Base-by-base conservation (phyloP, 2,113 vertebrate species). In the Brienomyrus longianalis region DNA sequence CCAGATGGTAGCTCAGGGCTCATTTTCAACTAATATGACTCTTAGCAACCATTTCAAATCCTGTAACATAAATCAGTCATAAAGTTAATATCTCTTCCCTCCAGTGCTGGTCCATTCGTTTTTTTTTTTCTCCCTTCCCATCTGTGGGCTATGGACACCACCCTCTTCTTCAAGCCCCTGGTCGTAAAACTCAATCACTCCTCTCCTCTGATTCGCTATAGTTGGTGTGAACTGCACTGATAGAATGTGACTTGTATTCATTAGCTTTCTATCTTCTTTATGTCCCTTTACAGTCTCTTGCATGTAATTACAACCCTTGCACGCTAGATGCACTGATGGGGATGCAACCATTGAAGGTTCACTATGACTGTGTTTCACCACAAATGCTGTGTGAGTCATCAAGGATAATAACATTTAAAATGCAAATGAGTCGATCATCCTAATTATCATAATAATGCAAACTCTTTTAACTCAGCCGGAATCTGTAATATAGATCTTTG, bases 391-490 rank as follows among this genome's bases (percentile, higher is more conserved):
- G 74, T 80, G 74, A 80, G 74, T 80, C 74, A 80, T 39, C 74
- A 80, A 80, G 74, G 35, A 80, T 80, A 43, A 80, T 80, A 80
- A 80, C 74, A 80, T 80, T 80, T 80, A 7, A 80, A 80, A 80
- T 80, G 74, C 74, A 80, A 80, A 80, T 43, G 74, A 43, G 74
- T 2, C 13, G 15, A 80, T 80, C 74, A 80, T 43, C 17, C 74
- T 80, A 80, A 80, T 80, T 80, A 80, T 80, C 74, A 80, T 80
- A 43, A 80, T 80, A 80, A 80, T 80, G 74, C 74, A 80, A 43
- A 80, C 74, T 80, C 74, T 80, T 48, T 84, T 84, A 48, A 45
- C 45, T 23, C 43, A 84, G 83, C 23, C 23, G 39, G 10, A 48
- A 84, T 84, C 39, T 84, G 83, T 84, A 48, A 84, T 48, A 84